A percentile compares a stretch with the other conserved stretches of the same genome.
Conservation (phyloP, 1,140 invertebrate genomes). For the Schlechtendalia chinensis region DNA sequence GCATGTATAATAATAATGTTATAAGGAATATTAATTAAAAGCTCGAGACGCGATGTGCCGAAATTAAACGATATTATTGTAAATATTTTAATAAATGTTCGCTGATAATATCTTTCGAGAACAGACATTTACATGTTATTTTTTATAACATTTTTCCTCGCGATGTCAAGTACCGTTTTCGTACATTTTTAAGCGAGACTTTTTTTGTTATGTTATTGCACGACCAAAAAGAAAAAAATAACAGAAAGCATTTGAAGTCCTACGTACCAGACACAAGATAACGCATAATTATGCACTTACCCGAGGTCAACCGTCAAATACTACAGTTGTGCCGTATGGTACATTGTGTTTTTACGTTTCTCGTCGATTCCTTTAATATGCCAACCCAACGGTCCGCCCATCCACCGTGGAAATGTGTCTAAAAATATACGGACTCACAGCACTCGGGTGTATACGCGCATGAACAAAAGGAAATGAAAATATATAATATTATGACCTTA, state of each 20-base stretch:
- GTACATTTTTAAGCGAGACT: too few relatives aligned
- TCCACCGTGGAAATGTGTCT: slow-evolving; percentile 9
- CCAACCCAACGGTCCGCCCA: not conserved
- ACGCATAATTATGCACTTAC: too few relatives aligned
- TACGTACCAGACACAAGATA: too few relatives aligned
- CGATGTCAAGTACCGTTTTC: too few relatives aligned
- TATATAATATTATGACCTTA: not conserved
- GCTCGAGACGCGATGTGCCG: not conserved
- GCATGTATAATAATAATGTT: not conserved
- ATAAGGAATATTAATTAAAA: slow-evolving; percentile 20
- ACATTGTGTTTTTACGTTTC: not conserved
- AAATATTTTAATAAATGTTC: not conserved
- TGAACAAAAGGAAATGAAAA: slow-evolving; percentile 4
- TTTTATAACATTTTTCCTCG: too few relatives aligned
- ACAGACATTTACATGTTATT: too few relatives aligned
- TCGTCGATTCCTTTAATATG: not conserved
- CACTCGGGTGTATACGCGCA: not conserved
- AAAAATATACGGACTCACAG: slow-evolving; percentile 16
- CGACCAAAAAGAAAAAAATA: too few relatives aligned
- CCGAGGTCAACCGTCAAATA: too few relatives aligned
- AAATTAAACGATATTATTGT: not conserved
- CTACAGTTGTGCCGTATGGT: too few relatives aligned
- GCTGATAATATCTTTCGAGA: not conserved
- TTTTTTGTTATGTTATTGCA: too few relatives aligned
- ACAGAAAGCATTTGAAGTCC: too few relatives aligned